Conservation (phyloP, 2,113 vertebrate genomes). For the Cyprinodon variegatus region DNA sequence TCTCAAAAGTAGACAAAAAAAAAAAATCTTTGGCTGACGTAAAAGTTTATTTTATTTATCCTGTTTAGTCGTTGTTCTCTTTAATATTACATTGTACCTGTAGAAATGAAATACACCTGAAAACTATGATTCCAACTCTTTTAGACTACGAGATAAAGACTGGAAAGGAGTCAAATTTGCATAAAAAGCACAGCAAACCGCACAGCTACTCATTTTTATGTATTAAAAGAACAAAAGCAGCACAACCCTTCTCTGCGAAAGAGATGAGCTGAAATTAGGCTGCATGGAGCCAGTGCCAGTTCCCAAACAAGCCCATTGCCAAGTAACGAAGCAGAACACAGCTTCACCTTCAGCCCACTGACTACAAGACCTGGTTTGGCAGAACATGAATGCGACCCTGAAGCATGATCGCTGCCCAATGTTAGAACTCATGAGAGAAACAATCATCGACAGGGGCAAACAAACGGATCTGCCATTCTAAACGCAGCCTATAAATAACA, state of each 20-base stretch:
- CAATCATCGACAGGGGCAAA: slow-evolving; percentile 42
- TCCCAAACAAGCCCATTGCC: slow-evolving; percentile 46
- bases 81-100: not conserved
- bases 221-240: not conserved
- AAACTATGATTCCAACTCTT: not conserved
- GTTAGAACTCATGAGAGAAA: slow-evolving; percentile 34
- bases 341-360: slow-evolving; percentile 35
- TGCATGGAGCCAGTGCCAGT: slow-evolving; percentile 31
- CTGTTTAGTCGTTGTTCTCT: not conserved
- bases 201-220: not conserved
- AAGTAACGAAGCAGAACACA: slow-evolving; percentile 51
- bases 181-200: not conserved
- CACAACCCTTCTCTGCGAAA: not conserved
- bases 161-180: not conserved
- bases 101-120: not conserved
- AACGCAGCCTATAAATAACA: slow-evolving; percentile 66
- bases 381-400: slow-evolving; percentile 40
- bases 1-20: not conserved
- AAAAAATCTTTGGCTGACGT: not conserved
- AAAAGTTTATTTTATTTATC: not conserved
- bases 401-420: slow-evolving; percentile 26
- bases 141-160: not conserved
- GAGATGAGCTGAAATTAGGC: slow-evolving; percentile 15
- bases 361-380: slow-evolving; percentile 50
- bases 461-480: slow-evolving; percentile 39